These are phyloP conservation scores for Pteronotus mesoamericanus DNA, from an alignment of 2,797 vertebrate genomes.

Conservation along the genomic window DNA sequence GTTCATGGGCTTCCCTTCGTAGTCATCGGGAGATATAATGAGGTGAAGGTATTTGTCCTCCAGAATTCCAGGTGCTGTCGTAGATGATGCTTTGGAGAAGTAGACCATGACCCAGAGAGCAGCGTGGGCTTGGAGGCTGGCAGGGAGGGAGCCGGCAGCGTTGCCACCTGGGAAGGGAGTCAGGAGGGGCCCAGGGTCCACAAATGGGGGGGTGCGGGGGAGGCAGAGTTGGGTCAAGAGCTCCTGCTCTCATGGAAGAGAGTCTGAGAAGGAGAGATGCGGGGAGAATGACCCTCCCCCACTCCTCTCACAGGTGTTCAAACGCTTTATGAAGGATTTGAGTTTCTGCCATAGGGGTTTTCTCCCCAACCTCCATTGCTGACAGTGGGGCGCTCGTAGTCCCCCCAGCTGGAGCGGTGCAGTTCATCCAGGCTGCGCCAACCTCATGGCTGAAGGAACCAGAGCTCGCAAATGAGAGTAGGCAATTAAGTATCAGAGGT, in stretches of 20 bases:
- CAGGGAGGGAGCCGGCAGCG: not conserved
- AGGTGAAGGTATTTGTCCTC: not conserved
- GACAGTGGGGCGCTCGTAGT: not conserved
- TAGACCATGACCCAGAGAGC: not conserved
- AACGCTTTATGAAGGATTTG: no score
- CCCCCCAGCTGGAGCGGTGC: not conserved
- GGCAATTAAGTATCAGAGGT: not conserved
- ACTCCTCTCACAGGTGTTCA: no score
- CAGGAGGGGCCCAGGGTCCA: not conserved
- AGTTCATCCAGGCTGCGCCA: fast-evolving
- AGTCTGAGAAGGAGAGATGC: not conserved
- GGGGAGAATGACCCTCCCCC: fast-evolving
- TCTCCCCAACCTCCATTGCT: not conserved
- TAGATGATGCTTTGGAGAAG: fast-evolving
- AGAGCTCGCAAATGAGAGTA: not conserved
- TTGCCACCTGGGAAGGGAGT: not conserved
- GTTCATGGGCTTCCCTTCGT: not conserved
- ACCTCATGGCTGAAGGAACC: not conserved
- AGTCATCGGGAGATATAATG: not conserved
- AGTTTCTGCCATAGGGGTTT: not conserved
- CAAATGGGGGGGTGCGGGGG: not conserved
- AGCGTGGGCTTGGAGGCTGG: not conserved
- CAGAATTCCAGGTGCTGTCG: not conserved
- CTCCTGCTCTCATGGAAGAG: not conserved
- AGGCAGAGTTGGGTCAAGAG: fast-evolving